Percentiles rank a stretch among this genome's conserved stretches.
Conservation (phyloP, 2,888 invertebrate species). For the Drosophila antonietae region DNA sequence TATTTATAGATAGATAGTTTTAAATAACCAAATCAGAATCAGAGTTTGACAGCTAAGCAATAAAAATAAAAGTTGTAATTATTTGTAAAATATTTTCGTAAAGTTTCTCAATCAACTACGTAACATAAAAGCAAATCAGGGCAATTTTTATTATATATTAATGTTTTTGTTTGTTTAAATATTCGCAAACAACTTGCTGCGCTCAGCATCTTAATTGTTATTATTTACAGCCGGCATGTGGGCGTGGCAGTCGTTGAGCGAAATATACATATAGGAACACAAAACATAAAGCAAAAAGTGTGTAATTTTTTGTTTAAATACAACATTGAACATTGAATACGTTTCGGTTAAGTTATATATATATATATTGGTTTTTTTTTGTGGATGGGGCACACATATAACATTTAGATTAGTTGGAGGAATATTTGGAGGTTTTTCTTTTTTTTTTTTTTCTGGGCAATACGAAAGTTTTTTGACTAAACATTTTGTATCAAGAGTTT, state of each 20-base stretch:
- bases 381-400: conserved; percentile 44
- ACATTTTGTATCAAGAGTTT: conserved; percentile 27
- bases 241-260: conserved; percentile 60
- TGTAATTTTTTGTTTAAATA: conserved; percentile 54
- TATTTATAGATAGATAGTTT: conserved; percentile 29
- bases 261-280: conserved; percentile 26
- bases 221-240: conserved; percentile 59
- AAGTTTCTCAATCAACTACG: conserved; percentile 48
- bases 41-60: conserved; percentile 64
- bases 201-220: conserved; percentile 48
- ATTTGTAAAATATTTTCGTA: conserved; percentile 11
- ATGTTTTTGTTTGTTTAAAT: conserved; percentile 5
- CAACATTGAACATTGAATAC: conserved; percentile 81
- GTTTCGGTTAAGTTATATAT: conserved; percentile 45
- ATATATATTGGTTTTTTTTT: conserved; percentile 6
- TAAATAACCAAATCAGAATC: conserved; percentile 57
- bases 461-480: conserved; percentile 60
- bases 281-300: conserved; percentile 50
- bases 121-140: conserved; percentile 52
- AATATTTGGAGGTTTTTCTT: conserved; percentile 25
- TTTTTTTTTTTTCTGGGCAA: conserved; percentile 39
- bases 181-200: conserved; percentile 54
- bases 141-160: background rate
- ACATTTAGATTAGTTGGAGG: conserved; percentile 35
- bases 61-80: conserved; percentile 42